Evolutionary conservation across 2,113 vertebrate genomes (phyloP).

Genomic region (Craseonycteris thonglongyai): DNA sequence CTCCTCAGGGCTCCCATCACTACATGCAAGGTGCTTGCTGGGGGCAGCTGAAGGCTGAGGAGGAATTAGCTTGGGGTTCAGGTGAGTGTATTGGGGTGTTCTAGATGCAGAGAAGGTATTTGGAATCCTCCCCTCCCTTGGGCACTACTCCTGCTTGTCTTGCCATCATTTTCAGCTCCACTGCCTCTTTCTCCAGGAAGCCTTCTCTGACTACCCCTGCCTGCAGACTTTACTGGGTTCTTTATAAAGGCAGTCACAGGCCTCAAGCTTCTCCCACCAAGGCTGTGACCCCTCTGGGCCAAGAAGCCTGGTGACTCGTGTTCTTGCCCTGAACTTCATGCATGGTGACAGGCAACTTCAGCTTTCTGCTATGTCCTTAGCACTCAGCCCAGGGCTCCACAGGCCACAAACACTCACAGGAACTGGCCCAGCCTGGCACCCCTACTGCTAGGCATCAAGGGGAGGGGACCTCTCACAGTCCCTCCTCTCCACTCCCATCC

Average conservation of each 20-base stretch:
- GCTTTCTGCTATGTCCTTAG: not conserved
- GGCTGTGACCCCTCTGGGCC: not conserved
- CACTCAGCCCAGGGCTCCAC: not conserved
- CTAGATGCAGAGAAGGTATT: not conserved
- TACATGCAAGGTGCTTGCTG: rapidly evolving
- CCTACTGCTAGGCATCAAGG: not conserved
- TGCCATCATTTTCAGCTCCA: not conserved
- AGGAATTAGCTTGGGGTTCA: not conserved
- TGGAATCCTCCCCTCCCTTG: not conserved
- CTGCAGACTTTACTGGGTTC: not conserved
- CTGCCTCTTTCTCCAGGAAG: not conserved
- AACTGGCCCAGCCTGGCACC: rapidly evolving
- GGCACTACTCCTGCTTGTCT: not conserved
- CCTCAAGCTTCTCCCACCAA: not conserved
- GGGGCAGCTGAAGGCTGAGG: not conserved
- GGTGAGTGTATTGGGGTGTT: not conserved
- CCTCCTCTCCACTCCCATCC: not conserved
- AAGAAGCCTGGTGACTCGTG: not conserved
- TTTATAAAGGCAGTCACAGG: not conserved
- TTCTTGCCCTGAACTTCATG: not conserved
- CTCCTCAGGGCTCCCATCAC: not conserved
- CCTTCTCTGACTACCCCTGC: not conserved
- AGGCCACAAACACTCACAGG: not conserved
- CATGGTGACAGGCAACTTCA: not conserved
- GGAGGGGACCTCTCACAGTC: not conserved